Evolutionary conservation across 2,113 vertebrate species (phyloP).

Genomic region (Helogale parvula): DNA sequence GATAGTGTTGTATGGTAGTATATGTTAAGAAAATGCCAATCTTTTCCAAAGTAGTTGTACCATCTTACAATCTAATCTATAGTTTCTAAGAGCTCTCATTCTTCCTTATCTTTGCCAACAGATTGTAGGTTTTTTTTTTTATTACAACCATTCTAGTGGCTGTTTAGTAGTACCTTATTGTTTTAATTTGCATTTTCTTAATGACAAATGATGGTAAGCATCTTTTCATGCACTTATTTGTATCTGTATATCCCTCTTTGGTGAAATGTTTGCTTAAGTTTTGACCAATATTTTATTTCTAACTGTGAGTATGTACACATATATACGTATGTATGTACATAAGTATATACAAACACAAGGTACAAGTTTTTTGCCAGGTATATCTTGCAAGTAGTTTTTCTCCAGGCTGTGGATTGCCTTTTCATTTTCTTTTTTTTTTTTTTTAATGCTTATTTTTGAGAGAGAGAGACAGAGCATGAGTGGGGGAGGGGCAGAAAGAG

Average conservation of each 20-base stretch:
- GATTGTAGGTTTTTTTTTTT: background rate
- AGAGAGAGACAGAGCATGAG: too few species aligned
- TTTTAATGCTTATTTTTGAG: too few species aligned
- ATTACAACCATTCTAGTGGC: background rate
- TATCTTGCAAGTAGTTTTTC: background rate
- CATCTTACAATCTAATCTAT: background rate
- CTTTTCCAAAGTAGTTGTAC: background rate
- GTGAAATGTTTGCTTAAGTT: background rate
- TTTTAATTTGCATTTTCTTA: background rate
- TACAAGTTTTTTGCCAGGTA: background rate
- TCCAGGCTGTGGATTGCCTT: background rate
- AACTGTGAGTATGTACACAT: background rate
- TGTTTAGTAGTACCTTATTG: background rate
- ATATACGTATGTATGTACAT: background rate
- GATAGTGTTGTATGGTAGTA: background rate
- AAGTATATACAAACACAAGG: background rate
- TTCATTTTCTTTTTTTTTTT: background rate
- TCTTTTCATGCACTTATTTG: background rate
- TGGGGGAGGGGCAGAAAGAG: too few species aligned
- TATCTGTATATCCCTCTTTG: background rate
- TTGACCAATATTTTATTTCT: background rate
- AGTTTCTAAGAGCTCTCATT: background rate
- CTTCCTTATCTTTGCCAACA: background rate
- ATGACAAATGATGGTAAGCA: background rate
- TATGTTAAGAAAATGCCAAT: background rate